Conservation (phyloP, 2,797 vertebrate species). For the Poliocrania exsul region DNA sequence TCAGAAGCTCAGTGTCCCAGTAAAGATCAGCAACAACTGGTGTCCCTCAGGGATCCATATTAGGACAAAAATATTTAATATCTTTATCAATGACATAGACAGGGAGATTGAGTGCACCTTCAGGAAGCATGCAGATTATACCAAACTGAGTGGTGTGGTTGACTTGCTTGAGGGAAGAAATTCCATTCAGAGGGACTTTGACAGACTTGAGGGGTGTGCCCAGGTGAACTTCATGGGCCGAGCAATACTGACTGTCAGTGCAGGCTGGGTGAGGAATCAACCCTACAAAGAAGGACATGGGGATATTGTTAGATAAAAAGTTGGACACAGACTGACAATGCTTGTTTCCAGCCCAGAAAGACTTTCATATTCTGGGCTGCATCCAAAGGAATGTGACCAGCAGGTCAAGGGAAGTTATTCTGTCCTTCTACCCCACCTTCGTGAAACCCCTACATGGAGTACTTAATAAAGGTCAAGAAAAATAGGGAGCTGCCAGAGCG, state of each 20-base stretch:
- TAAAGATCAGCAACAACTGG: not conserved
- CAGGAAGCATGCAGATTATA: not conserved
- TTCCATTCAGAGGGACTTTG: not conserved
- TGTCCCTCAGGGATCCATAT: not conserved
- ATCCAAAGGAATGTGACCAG: not conserved
- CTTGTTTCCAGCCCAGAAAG: not conserved
- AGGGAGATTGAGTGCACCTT: not conserved
- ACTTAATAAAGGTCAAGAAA: not conserved
- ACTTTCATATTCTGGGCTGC: not conserved
- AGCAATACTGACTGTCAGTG: not conserved
- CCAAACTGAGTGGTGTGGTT: not conserved
- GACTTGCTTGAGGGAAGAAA: not conserved
- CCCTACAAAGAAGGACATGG: not conserved
- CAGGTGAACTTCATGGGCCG: rapidly evolving
- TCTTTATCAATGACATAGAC: not conserved
- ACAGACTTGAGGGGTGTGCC: not conserved
- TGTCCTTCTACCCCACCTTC: not conserved
- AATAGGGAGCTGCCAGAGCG: not conserved
- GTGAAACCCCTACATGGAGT: no score
- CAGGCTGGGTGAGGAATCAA: not conserved
- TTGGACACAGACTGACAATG: not conserved
- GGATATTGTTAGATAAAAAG: not conserved
- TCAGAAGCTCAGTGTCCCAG: not conserved
- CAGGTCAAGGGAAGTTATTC: not conserved
- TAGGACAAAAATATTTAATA: not conserved